These are phyloP conservation scores for Catagonus wagneri DNA, from an alignment of 2,113 vertebrate genomes.

Conservation along the genomic window DNA sequence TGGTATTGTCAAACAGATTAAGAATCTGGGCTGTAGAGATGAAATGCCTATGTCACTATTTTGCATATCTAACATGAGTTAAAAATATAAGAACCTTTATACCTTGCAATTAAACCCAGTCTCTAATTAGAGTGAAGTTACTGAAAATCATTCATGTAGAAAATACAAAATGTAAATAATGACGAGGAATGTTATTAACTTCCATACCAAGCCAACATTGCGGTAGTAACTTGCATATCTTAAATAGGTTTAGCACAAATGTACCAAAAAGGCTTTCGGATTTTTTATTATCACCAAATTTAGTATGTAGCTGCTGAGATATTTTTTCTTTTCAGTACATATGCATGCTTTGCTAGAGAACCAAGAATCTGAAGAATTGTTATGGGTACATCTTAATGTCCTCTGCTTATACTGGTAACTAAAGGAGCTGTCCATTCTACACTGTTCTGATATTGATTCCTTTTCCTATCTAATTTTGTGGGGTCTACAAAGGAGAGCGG, in stretches of 20 bases:
- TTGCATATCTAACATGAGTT: constrained; percentile 36
- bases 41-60: not conserved
- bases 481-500: not conserved
- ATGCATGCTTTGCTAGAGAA: constrained; percentile 48
- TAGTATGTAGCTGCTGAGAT: not conserved
- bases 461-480: not conserved
- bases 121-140: not conserved
- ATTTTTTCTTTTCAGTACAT: constrained; percentile 15
- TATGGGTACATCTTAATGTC: not conserved
- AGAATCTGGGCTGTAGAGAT: not conserved
- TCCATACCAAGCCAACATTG: not conserved
- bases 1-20: not conserved
- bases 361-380: not conserved
- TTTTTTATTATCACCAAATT: constrained; percentile 51
- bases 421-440: not conserved
- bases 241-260: constrained; percentile 42
- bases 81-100: constrained; percentile 8
- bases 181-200: not conserved
- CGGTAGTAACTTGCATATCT: not conserved
- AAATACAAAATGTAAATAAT: constrained; percentile 54
- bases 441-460: not conserved
- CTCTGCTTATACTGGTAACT: not conserved
- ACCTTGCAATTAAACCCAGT: not conserved
- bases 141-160: not conserved
- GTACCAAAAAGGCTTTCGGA: not conserved